These are phyloP conservation scores for Pholis gunnellus DNA, from an alignment of 2,113 vertebrate genomes.

Conservation along the genomic window DNA sequence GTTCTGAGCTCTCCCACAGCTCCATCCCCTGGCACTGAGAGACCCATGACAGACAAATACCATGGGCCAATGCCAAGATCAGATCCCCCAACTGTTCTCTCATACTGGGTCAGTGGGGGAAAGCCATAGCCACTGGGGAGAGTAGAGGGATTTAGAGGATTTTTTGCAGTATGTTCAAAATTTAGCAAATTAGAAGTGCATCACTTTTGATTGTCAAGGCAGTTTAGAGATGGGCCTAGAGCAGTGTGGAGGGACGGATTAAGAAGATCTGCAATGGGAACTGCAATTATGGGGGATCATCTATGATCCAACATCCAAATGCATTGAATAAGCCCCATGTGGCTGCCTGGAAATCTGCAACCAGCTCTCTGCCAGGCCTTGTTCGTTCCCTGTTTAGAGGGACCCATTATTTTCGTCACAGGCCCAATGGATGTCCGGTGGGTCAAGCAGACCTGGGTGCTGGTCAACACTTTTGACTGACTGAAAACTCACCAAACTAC, in stretches of 20 bases:
- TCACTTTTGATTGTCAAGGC: background rate
- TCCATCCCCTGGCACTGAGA: constrained; percentile 30
- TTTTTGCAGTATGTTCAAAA: background rate
- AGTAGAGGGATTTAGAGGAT: background rate
- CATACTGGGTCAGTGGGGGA: constrained; percentile 23
- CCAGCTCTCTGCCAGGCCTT: background rate
- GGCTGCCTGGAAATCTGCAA: background rate
- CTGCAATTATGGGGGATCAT: background rate
- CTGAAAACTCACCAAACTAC: background rate
- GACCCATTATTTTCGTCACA: background rate
- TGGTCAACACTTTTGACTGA: constrained; percentile 8
- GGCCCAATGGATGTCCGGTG: background rate
- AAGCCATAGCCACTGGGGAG: background rate
- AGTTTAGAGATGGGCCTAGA: background rate
- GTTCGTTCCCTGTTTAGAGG: constrained; percentile 2
- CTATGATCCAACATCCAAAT: constrained; percentile 5
- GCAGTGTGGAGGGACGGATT: background rate
- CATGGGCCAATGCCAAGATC: constrained; percentile 43
- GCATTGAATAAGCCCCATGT: background rate
- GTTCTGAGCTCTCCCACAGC: constrained; percentile 62
- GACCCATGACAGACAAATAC: constrained; percentile 59
- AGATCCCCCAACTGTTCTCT: constrained; percentile 32
- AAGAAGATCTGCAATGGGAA: background rate
- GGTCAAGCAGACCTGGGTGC: constrained; percentile 16
- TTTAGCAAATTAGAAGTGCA: background rate